Evolutionary conservation across 2,888 invertebrate species (phyloP), one percentile per base, ranked within the genome.

Genomic region (Apoda limacodes): DNA sequence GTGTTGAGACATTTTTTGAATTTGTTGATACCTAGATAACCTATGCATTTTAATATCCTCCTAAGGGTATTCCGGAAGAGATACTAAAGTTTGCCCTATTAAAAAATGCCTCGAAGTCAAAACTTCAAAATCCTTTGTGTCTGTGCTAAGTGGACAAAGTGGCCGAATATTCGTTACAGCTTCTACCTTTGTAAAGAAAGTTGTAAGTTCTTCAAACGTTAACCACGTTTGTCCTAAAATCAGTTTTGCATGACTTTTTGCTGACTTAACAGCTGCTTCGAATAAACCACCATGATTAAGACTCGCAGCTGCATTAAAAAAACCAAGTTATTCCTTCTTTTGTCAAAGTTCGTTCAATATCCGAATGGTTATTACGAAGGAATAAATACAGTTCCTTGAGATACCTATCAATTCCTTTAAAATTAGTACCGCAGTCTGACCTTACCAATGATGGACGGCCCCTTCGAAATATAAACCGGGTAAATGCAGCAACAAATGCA

Each of bases 71-170:
- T 36, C 36, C 1, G 36, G 32, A 1, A 36, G 12, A 3, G 36
- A 24, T n/a, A 32, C 32, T 6, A 36, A 21, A 7, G 32, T 23
- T 13, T 25, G 4, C 2, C 29, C 29, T 5, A 35, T 28, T 9
- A 35, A 32, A 13, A 35, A 28, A 9, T 29, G 32, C 2, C 30
- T 30, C 1, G 36, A 23, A 5, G 32, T 36, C 4, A 36, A 22
- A 4, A 36, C 30, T 2, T 36, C 20, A 2, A 32, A 5, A 7
- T 30, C 30, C 2, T 9, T 9, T 4, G 25, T 24, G 14, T 30
- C 30, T 14, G 30, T 20, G 20, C 22, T 23, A 4, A 28, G 22
- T 10, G 27, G 32, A 10, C 27, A 27, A 4, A 32, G 19, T 2
- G 27, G 27, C 5, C 27, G 4, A 3, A 27, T 27, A 13, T 32